These are phyloP conservation scores for Porphyrio hochstetteri DNA, from an alignment of 2,113 vertebrate species.

Conservation along the genomic window DNA sequence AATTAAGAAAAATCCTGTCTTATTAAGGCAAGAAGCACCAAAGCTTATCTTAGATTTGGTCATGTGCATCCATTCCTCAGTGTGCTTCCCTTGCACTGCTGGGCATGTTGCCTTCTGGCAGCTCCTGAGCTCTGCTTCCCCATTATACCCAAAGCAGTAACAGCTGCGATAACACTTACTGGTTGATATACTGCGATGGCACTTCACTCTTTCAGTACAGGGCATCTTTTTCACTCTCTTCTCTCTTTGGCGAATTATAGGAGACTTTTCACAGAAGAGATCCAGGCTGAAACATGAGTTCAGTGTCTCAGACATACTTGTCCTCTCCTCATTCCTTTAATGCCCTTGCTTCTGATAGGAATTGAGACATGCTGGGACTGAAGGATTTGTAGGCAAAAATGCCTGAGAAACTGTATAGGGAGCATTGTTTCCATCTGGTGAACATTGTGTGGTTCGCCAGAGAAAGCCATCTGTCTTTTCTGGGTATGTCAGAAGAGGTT, in stretches of 20 bases:
- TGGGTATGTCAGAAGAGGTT: not conserved
- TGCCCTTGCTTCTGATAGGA: not conserved
- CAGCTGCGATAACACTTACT: not conserved
- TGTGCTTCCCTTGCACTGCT: not conserved
- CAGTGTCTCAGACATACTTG: not conserved
- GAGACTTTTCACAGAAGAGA: not conserved
- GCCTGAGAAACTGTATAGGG: constrained; percentile 12
- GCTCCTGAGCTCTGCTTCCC: not conserved
- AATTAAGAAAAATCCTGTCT: not conserved
- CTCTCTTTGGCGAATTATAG: not conserved
- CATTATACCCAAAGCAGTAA: not conserved
- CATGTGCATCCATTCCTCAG: not conserved
- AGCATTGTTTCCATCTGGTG: constrained; percentile 52
- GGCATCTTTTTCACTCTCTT: not conserved
- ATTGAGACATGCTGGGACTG: not conserved
- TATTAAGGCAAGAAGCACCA: not conserved
- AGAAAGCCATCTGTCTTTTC: constrained; percentile 55
- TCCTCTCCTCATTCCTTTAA: constrained; percentile 8
- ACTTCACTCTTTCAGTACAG: not conserved
- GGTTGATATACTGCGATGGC: not conserved
- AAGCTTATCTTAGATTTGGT: not conserved
- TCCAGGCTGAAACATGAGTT: not conserved
- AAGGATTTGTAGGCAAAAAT: constrained; percentile 30
- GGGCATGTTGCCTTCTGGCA: not conserved
- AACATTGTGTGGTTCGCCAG: constrained; percentile 24